Evolutionary conservation across 1,140 invertebrate genomes (phyloP), one percentile per base, ranked within the genome.

Genomic region (Papilio machaon): DNA sequence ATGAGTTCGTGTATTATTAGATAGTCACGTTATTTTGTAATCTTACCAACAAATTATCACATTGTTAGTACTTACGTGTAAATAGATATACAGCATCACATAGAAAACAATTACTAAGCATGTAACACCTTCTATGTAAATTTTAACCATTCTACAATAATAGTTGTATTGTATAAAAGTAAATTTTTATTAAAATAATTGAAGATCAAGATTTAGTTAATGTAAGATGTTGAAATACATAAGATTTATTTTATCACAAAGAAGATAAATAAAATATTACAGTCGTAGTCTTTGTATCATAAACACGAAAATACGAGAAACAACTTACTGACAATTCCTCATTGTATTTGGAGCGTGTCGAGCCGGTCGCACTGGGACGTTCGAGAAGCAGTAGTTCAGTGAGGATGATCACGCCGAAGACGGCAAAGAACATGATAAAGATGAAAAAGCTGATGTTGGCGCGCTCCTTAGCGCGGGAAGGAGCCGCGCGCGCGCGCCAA

Each of bases 391-490:
- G 96, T 83, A 97, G 96, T 94, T 98, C 97, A 54, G 97, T 98
- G 64, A 98, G 95, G 15, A 98, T 96, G 84, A 98, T 98, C 77
- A 98, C 93, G 13, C 97, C 97, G 87, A 98, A 98, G 54, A 98
- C 96, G n/a, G 96, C 97, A 90, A 98, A 98, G 91, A 98, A 98
- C 95, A 98, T 97, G 81, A 98, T 96, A 46, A 98, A 97, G 87
- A 98, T 97, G 94, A 98, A 97, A 93, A 98, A 98, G 82, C 97
- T 98, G 96, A 98, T 96, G 89, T 97, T 97, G 79, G 97, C 97
- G 78, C 97, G 95, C 87, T 98, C 97, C 84, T 96, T 96, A 74
- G 96, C 96, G 88, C 96, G 94, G 84, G 90, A 89, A 85, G 90
- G 83, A 38, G 87, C 85, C 84, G 89, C 86, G 85, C 91, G 91